Evolutionary conservation across 1,140 invertebrate species (phyloP).

Genomic region (Pollicipes pollicipes): DNA sequence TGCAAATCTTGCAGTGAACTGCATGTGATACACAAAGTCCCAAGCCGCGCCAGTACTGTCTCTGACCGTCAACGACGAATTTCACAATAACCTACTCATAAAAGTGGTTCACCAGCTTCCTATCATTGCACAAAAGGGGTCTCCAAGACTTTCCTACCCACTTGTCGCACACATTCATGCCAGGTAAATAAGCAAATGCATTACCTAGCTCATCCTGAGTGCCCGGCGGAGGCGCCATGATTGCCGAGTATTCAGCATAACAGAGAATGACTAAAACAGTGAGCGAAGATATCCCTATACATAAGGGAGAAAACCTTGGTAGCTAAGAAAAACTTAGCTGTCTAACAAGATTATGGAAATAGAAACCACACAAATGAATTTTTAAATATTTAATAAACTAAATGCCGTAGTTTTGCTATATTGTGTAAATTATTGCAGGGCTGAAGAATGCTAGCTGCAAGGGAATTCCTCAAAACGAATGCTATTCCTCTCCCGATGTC

Average conservation of each 20-base stretch:
- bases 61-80: neutral
- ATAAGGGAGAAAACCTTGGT: neutral
- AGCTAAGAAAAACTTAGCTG: too few species aligned
- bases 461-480: too few species aligned
- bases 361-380: neutral
- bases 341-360: neutral
- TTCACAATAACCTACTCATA: neutral
- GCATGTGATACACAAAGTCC: too few species aligned
- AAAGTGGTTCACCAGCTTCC: neutral
- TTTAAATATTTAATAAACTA: neutral
- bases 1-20: too few species aligned
- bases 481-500: too few species aligned
- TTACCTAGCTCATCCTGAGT: neutral
- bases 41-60: neutral
- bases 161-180: too few species aligned
- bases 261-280: neutral
- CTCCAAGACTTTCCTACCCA: neutral
- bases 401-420: neutral
- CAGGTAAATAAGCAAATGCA: neutral
- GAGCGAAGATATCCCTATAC: neutral
- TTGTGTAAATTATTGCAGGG: too few species aligned
- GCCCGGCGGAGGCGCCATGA: neutral
- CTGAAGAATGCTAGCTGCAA: too few species aligned
- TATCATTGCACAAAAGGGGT: too few species aligned
- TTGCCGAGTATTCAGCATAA: too few species aligned